These are phyloP conservation scores for Hoplodrina blanda DNA, from an alignment of 2,888 invertebrate species.

Conservation along the genomic window DNA sequence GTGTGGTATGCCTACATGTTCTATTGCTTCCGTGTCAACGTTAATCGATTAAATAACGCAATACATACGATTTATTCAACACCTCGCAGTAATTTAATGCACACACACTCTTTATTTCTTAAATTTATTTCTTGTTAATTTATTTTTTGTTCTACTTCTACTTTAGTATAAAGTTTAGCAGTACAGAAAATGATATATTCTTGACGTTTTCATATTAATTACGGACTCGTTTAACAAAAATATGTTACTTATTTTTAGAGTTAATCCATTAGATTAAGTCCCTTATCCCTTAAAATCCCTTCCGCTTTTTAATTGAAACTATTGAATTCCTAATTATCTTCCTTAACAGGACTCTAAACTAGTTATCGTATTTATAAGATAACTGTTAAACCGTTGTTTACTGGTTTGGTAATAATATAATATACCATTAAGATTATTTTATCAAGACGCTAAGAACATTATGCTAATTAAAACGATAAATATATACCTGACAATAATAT, in stretches of 20 bases:
- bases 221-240: no score
- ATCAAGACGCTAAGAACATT: slow-evolving; percentile 8
- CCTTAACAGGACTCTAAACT: background rate
- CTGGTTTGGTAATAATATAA: background rate
- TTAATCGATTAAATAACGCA: background rate
- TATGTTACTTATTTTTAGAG: background rate
- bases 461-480: slow-evolving; percentile 44
- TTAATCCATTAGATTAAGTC: background rate
- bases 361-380: slow-evolving; percentile 11
- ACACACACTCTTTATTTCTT: no score
- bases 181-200: no score
- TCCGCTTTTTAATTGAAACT: background rate
- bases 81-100: no score
- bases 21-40: background rate
- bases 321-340: slow-evolving; percentile 1
- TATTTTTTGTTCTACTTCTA: no score
- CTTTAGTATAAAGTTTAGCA: no score
- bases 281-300: slow-evolving; percentile 10
- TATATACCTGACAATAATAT: slow-evolving; percentile 29
- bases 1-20: background rate
- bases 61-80: background rate
- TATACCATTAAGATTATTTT: slow-evolving; percentile 7
- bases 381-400: slow-evolving; percentile 30
- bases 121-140: no score
- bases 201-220: no score